Base-by-base conservation (phyloP, 2,888 invertebrate genomes). In the Bruchidius siliquastri region DNA sequence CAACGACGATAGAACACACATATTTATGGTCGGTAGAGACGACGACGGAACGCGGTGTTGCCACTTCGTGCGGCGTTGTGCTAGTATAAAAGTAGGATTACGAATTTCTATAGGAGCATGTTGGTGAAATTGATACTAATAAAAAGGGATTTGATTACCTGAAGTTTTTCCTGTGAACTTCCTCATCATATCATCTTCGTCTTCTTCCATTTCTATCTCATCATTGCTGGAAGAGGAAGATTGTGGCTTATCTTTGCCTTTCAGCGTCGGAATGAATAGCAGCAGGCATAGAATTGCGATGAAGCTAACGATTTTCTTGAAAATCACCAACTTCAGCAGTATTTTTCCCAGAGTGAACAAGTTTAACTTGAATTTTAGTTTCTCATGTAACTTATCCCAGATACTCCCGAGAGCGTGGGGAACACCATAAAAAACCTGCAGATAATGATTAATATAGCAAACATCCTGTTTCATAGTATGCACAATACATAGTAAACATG, bases 251-350 rank as follows among this genome's bases (percentile, higher is more conserved):
- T 32, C 72, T 68, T 81, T 81, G 20, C 83, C 79, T 74, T 86
- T 86, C 74, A 86, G 78, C 69, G 83, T 80, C 0, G 95, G 94
- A 77, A 94, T 90, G 82, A 94, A 93, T 72, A 95, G 86, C 79
- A 95, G 85, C 82, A 94, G 88, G 82, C 92, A 94, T 80, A 94
- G 90, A 4, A 94, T 88, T 0, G 92, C 94, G 68, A 94, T 90
- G 86, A 94, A 94, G 80, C 94, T 93, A 74, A 95, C 91, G 72
- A 94, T 90, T 86, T 94, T 92, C 86, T 95, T 95, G 84, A 95
- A 94, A 79, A 95, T 91, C 3, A 94, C 86, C 72, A 94, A 84
- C 84, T 95, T 95, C 66, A 94, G 85, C 74, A 94, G 81, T 74
- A 94, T 89, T 86, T 94, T 94, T 0, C 93, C 93, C 72, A 94